Base-by-base conservation (phyloP, 2,113 vertebrate genomes). In the Corydoras maculifer region DNA sequence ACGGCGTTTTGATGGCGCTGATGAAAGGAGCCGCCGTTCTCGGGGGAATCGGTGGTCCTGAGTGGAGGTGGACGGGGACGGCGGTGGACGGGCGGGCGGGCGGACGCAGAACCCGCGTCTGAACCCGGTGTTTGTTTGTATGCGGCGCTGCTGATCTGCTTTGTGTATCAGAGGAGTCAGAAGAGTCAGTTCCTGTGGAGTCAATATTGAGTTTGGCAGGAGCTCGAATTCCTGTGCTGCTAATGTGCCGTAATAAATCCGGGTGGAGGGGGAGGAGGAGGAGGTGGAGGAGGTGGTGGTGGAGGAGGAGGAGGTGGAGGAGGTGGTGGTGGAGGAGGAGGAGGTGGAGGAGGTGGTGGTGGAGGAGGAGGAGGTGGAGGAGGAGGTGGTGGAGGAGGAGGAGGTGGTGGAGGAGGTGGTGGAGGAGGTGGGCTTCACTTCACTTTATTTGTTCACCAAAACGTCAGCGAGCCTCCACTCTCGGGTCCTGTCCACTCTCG, bases 201-300 rank as follows among this genome's bases (percentile, higher is more conserved):
- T 72, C 77, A 78, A 75, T 78, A 78, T 78, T 78, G 70, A 75
- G 70, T 61, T 75, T 75, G 77, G 77, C 73, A 60, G 61, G 14
- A 60, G 58, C 64, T 68, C 58, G 55, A 75, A 78, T 78, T 78
- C 77, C 69, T 78, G 73, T 15, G 70, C 65, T 74, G 72, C 72
- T 74, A 74, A 76, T 68, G 69, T 64, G 58, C 70, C 65, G 70
- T 64, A 77, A 60, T 75, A 69, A 55, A 72, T 78, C 73, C 70
- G 49, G 65, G 75, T 72, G 69, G 68, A 60, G 68, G 69, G 63
- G 68, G 25, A 63, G 68, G 72, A 50, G 68, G 25, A 58, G 68
- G 72, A 43, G 55, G 18, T 1, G 18, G 18, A 25, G 18, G 18
- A 25, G 18, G 18, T 1, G 18, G 18, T 25, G 65, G 75, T 72